Base-by-base conservation (phyloP, 2,888 invertebrate species). In the Cosmia trapezina region DNA sequence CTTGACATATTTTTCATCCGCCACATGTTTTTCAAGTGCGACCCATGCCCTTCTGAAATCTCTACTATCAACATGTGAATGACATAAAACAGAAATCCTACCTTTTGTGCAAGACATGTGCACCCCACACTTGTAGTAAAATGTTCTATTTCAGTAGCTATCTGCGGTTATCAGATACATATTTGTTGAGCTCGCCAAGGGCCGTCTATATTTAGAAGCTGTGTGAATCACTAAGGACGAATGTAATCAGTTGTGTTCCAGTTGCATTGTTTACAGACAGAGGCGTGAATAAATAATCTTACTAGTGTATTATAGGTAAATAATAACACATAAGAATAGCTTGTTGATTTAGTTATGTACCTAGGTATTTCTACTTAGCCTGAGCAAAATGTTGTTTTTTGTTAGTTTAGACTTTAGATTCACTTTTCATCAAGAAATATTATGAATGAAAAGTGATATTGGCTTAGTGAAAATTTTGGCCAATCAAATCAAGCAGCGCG, bases 201-300 rank as follows among this genome's bases (percentile, higher is more conserved):
- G 87, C 77, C 68, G 70, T 65, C 76, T 86, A 86, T 81, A 76
- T 80, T 60, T 86, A 86, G 87, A 45, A 19, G 33, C 57, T n/a
- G 73, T n/a, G 73, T 81, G 81, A 86, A 64, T 86, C 80, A 81
- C 41, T 71, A 76, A 86, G 83, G 84, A 77, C 84, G 73, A 51
- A 59, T 70, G 60, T 72, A 70, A 82, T 85, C 83, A 60, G 33
- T 63, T 76, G 69, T 77, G 78, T 66, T 80, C 77, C 75, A 84
- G 37, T 78, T 80, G 65, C 72, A 72, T 81, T 83, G 84, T 83
- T 81, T 65, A 80, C 66, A 3, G 5, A 22, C 22, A 53, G 57
- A 28, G 22, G 60, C 47, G 80, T 66, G 65, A 69, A 60, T 80
- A 83, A 80, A 73, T 69, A 69, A 51, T 79, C 54, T 72, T 11